Evolutionary conservation across 2,888 invertebrate species (phyloP).

Genomic region (Phyllotreta striolata): DNA sequence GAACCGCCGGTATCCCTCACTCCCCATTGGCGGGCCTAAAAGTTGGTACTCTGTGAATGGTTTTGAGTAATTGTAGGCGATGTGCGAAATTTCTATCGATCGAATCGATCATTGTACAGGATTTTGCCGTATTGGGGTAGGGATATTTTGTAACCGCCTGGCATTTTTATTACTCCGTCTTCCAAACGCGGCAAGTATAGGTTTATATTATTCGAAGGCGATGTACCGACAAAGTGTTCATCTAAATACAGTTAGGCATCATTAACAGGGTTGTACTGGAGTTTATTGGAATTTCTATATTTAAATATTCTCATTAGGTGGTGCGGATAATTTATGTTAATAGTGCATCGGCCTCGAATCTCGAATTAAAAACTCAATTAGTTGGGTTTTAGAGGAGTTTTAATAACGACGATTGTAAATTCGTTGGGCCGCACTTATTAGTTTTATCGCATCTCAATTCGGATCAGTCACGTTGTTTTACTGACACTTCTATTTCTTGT

Average conservation of each 20-base stretch:
- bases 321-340: too few species aligned
- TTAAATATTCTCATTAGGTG: slow-evolving; percentile 7
- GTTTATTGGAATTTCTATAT: slow-evolving; percentile 32
- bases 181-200: too few species aligned
- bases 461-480: slow-evolving; percentile 20
- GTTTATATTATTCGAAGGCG: not conserved
- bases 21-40: too few species aligned
- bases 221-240: not conserved
- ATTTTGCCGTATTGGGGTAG: too few species aligned
- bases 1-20: too few species aligned
- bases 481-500: slow-evolving; percentile 21
- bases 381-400: not conserved
- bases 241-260: not conserved
- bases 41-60: too few species aligned
- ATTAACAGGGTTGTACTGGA: slow-evolving; percentile 18
- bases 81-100: too few species aligned
- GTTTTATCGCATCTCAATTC: slow-evolving; percentile 17
- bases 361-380: slow-evolving; percentile 10
- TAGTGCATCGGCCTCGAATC: not conserved
- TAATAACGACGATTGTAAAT: slow-evolving; percentile 13
- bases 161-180: too few species aligned
- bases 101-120: too few species aligned
- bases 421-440: slow-evolving; percentile 13
- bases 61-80: too few species aligned
- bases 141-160: too few species aligned